Percentiles rank a stretch among this genome's conserved stretches.
phyloP scores from a whole-genome alignment of 2,888 invertebrate genomes.

The Antheraea yamamai region DNA sequence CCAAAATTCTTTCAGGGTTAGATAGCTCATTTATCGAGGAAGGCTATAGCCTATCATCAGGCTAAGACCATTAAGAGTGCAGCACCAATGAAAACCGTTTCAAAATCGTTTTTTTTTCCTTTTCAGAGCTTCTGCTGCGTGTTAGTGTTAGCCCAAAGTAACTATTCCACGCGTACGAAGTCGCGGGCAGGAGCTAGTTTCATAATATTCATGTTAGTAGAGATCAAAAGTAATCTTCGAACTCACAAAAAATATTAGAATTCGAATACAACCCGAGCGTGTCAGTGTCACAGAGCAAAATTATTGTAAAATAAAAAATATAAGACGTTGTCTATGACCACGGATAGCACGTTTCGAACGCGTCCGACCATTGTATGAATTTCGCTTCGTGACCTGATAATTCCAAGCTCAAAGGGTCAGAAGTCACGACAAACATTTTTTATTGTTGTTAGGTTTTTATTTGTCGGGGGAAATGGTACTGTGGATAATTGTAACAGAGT shows the following conservation, averaged over 20 bases:
- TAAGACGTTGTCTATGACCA: constrained; percentile 20
- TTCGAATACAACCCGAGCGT: background rate
- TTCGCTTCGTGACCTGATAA: constrained; percentile 19
- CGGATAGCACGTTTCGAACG: constrained; percentile 17
- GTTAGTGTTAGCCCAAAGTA: too few relatives aligned
- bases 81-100: too few relatives aligned
- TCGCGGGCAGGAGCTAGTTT: too few relatives aligned
- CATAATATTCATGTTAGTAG: background rate
- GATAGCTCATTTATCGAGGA: too few relatives aligned
- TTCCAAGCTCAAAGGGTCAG: constrained; percentile 18
- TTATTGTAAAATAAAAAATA: constrained; percentile 20
- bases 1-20: too few relatives aligned
- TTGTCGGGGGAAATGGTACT: background rate
- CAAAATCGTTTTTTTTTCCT: too few relatives aligned
- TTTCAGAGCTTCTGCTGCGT: too few relatives aligned
- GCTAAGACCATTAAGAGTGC: too few relatives aligned
- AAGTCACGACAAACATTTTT: constrained; percentile 21
- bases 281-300: constrained; percentile 6
- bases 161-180: too few relatives aligned
- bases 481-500: background rate
- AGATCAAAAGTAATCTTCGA: background rate
- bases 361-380: constrained; percentile 1
- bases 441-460: background rate
- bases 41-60: too few relatives aligned
- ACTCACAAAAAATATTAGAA: background rate